Evolutionary conservation across 2,113 vertebrate species (phyloP), one percentile per base, ranked within the genome.

Genomic region (Thalassoma bifasciatum): DNA sequence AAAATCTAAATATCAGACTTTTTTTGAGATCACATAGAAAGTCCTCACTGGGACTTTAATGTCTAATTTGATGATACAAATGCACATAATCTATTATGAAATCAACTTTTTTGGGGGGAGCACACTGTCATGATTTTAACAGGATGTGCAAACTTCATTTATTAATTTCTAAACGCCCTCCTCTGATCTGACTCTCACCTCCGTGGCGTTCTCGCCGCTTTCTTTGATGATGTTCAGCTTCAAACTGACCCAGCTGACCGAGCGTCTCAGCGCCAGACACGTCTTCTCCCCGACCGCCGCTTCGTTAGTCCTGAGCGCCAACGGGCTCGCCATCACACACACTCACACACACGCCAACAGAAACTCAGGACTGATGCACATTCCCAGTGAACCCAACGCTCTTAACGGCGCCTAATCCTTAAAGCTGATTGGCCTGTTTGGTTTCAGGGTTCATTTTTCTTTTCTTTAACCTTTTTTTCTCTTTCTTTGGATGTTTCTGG

Each of bases 161-260:
- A n/a, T n/a, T n/a, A n/a, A n/a, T n/a, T n/a, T n/a, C n/a, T n/a
- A n/a, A n/a, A n/a, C n/a, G n/a, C n/a, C 37, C 7, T 40, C 8
- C 38, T 4, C 24, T 6, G 56, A 21, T 21, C 4, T 2, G 6
- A 17, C n/a, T 46, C 81, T 70, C 77, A 87, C 85, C 86, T 50
- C 79, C 3, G 81, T 5, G 12, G 40, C 9, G 40, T 12, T 49
- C 59, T 76, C 79, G 14, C 17, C 52, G 13, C 37, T 82, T 77
- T 86, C 85, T 62, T 87, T 75, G 61, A 86, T 82, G 34, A 91
- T 68, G n/a, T 73, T 87, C 54, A 87, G 40, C 64, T 82, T 83
- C 1, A 83, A 49, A 42, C 79, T 52, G 22, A 74, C 87, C 81
- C 88, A 82, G 85, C 85, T 91, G 61, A 87, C 57, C 1, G 81